A percentile compares a stretch with the other conserved stretches of the same genome.
Conservation (phyloP, 2,113 vertebrate species). For the Paracanthobrama guichenoti region DNA sequence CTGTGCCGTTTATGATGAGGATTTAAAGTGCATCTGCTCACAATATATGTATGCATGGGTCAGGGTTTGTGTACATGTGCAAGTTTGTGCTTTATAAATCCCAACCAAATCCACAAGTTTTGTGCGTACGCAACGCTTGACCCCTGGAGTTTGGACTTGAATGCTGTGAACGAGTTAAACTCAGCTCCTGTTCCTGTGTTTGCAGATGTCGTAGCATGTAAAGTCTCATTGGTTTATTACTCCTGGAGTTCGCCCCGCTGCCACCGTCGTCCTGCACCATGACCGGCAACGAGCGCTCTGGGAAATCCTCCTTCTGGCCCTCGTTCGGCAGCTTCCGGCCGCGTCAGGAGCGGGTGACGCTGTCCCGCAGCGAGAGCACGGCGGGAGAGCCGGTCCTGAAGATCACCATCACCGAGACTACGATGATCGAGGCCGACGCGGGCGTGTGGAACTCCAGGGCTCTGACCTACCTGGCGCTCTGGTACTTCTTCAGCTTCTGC, state of each 20-base stretch:
- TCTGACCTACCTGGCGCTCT: slow-evolving; percentile 82
- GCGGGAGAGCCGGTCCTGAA: slow-evolving; percentile 85
- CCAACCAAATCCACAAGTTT: no score
- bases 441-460: slow-evolving; percentile 87
- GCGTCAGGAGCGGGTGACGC: slow-evolving; percentile 79
- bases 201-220: neutral
- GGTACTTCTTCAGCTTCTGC: slow-evolving; percentile 99
- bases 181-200: neutral
- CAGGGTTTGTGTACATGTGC: no score
- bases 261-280: slow-evolving; percentile 49
- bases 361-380: slow-evolving; percentile 80
- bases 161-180: no score
- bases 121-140: no score
- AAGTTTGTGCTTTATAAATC: no score
- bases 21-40: no score
- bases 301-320: slow-evolving; percentile 61
- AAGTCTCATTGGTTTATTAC: neutral
- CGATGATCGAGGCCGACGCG: slow-evolving; percentile 86
- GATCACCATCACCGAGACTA: slow-evolving; percentile 93
- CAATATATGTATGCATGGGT: no score
- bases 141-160: no score
- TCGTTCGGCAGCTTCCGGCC: slow-evolving; percentile 71
- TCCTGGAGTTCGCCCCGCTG: slow-evolving; percentile 33
- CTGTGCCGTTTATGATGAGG: no score
- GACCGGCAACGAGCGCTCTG: slow-evolving; percentile 60